phyloP scores from a whole-genome alignment of 2,797 vertebrate species.

The Galago senegalensis region DNA sequence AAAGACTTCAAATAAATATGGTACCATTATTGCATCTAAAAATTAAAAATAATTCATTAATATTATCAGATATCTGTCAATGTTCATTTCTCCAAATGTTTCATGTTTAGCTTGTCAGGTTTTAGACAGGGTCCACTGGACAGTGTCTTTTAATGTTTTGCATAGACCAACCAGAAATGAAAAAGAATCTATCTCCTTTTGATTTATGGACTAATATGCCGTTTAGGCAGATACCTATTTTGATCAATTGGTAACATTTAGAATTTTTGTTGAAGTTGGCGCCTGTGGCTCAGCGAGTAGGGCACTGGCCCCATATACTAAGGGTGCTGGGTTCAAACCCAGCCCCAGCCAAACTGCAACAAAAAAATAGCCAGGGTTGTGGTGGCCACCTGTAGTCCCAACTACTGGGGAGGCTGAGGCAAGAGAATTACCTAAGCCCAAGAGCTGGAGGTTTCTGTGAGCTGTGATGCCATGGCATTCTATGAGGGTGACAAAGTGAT shows the following conservation, averaged over 20 bases:
- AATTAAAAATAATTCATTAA: background rate
- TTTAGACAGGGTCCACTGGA: background rate
- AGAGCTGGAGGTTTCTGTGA: too few relatives aligned
- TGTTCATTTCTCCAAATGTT: background rate
- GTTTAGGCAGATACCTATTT: background rate
- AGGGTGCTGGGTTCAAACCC: too few relatives aligned
- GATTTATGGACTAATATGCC: background rate
- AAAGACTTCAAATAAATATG: background rate
- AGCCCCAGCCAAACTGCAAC: too few relatives aligned
- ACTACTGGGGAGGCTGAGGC: too few relatives aligned
- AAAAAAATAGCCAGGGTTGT: too few relatives aligned
- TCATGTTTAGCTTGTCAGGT: background rate
- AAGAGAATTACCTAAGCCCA: too few relatives aligned
- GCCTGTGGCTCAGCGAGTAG: too few relatives aligned
- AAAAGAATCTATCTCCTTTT: background rate
- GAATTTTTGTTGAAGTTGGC: background rate
- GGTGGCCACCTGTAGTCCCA: too few relatives aligned
- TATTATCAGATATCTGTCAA: background rate
- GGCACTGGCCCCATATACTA: too few relatives aligned
- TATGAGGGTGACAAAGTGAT: too few relatives aligned
- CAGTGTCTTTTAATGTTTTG: background rate
- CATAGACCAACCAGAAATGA: background rate
- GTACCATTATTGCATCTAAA: background rate
- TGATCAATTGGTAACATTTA: conserved; percentile 8
- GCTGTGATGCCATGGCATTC: too few relatives aligned